Base-by-base conservation (phyloP, 2,888 invertebrate species). In the Carpatolechia fugitivella region DNA sequence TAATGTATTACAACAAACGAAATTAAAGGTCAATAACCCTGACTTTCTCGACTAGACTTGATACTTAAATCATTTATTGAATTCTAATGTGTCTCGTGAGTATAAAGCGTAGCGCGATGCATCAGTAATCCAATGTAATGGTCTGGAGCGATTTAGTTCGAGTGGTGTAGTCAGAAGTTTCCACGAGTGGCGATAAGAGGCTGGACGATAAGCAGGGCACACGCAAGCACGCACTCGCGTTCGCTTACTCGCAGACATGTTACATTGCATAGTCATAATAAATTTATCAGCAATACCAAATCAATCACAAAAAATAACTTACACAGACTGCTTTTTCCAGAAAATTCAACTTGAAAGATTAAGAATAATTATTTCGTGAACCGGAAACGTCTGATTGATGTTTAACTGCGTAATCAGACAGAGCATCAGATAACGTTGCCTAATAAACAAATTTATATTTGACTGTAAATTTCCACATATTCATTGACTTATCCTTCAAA, bases 161-260 rank as follows among this genome's bases (percentile, higher is more conserved):
- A 18, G 48, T 49, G n/a, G 53, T 58, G 53, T 73, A 76, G 72
- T 72, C 79, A 80, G 69, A 84, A 81, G 76, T 83, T 85, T 85
- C 84, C 85, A 81, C 65, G 55, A 77, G 74, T 73, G 58, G 58
- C 49, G 70, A 71, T 85, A 86, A 82, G 77, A 70, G 64, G 54
- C 58, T 52, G 58, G 67, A 76, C 76, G 54, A 57, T 57, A 57
- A 51, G 41, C 33, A 16, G 41, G 8, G n/a, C 30, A n/a, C 20
- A 33, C 30, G 8, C 40, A 36, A 14, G 35, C 33, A 18, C 14
- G 44, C 31, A 52, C 36, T 18, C 31, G 18, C 44, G 31, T 10
- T 11, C 50, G 20, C 0, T 13, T 8, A 18, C 31, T 33, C 14
- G 6, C 29, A 40, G 20, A 13, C 40, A 38, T 40, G 51, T 50